These are phyloP conservation scores for Coelopa frigida DNA, from an alignment of 1,140 invertebrate genomes.

Conservation along the genomic window DNA sequence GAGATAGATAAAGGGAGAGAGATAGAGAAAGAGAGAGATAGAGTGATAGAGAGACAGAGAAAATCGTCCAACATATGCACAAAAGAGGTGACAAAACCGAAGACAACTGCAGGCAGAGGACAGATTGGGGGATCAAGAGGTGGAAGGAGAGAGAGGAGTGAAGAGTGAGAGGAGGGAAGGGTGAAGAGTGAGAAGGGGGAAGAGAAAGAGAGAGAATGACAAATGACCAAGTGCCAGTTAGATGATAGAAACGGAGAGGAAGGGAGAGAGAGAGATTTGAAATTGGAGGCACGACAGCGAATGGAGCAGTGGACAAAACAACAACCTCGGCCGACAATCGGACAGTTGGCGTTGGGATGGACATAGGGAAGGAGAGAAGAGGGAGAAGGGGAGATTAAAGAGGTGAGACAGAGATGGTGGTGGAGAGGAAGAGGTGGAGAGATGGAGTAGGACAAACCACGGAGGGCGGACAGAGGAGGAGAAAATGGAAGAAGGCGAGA, in stretches of 20 bases:
- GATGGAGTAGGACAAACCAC: background rate
- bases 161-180: background rate
- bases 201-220: background rate
- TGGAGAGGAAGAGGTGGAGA: background rate
- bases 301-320: too few relatives aligned
- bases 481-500: background rate
- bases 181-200: background rate
- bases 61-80: too few relatives aligned
- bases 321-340: too few relatives aligned
- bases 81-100: too few relatives aligned
- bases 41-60: background rate
- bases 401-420: background rate
- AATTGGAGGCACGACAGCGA: too few relatives aligned
- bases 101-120: background rate
- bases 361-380: background rate
- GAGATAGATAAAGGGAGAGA: background rate
- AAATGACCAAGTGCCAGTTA: too few relatives aligned
- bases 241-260: too few relatives aligned
- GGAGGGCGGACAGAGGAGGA: background rate
- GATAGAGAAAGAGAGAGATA: background rate
- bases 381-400: background rate
- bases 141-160: background rate
- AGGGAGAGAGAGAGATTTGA: too few relatives aligned
- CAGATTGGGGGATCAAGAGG: background rate
- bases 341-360: too few relatives aligned